Evolutionary conservation across 2,113 vertebrate genomes (phyloP), one percentile per base, ranked within the genome.

Genomic region (Narcine bancroftii): DNA sequence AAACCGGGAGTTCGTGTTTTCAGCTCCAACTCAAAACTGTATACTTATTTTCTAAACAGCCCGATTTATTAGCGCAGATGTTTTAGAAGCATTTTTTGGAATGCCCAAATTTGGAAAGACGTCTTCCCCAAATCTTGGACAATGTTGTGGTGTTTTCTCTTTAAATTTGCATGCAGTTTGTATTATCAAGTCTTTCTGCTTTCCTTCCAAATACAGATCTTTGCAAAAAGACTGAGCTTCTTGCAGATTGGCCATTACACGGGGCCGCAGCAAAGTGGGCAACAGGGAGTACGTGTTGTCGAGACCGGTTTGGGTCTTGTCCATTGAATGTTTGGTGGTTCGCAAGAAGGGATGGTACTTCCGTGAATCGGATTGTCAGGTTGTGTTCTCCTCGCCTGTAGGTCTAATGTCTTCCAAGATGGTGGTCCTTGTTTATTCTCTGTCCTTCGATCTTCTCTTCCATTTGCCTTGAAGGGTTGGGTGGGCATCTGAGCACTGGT

Each of bases 251-350:
- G 65, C 36, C 65, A 0, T 69, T 71, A 91, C 2, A 65, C 89
- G 3, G 89, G 65, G 24, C 89, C 89, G 42, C 89, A 91, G 89
- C 89, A 91, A 45, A 91, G 89, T 29, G 89, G 89, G 65, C 89
- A 91, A 69, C 89, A 91, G 21, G 89, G 63, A 17, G 63, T 71
- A 1, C 63, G 42, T 29, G 89, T 0, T 4, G 89, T 39, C 42
- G 89, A 69, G 39, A 45, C 13, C 1, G 65, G 65, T 6, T 47
- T 42, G 1, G 45, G 65, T 19, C 47, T 91, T 13, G 66, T 65
- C 89, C 89, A 91, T 1, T 91, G 24, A 36, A 2, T 47, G 2
- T 15, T 21, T 17, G 53, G 39, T 11, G 75, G 24, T 3, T 47
- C 39, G 47, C 89, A 91, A 24, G 65, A 3, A 69, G 0, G 7